Base-by-base conservation (phyloP, 2,797 vertebrate species). In the Poliocrania exsul region DNA sequence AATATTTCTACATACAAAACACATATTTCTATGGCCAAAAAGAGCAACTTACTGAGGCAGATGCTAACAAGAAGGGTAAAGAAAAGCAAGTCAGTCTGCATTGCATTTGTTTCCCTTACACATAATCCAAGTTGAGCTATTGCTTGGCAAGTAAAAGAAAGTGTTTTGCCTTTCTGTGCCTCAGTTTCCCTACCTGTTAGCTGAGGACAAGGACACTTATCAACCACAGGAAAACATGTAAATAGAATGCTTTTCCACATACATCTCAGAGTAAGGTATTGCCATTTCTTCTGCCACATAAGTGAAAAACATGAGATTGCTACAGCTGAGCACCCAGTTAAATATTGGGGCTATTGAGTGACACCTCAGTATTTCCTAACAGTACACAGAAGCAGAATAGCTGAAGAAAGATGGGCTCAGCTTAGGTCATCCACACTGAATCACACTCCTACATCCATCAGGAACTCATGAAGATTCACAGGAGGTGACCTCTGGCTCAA, bases 261-360 rank as follows among this genome's bases (percentile, higher is more conserved):
- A 4, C 6, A 16, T 24, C 47, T 79, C 66, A 54, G 50, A 79
- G 28, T 33, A 81, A 72, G 17, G 28, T 26, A 38, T 4, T 58
- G 29, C 17, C 15, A 23, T 75, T 72, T 69, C 25, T 92, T 62
- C 50, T 81, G 78, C 62, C 75, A 64, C 4, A 0, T 1, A 54
- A 54, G 6, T 61, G 33, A 81, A 90, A 85, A 82, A 19, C 2
- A 1, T 12, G 47, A 37, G 37, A 49, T 9, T 46, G 25, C 16
- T 44, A 10, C 3, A 79, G 74, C 47, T 47, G 29, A 82, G 47
- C 29, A 47, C 19, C 6, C 35, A 12, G 33, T 28, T 46, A 50
- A 61, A 66, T 35, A 66, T 5, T n/a, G 31, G 3, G 20, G 23
- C 49, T 29, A 2, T 4, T 1, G 0, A 64, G 25, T 14, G 50